Evolutionary conservation across 2,113 vertebrate species (phyloP), one percentile per base, ranked within the genome.

Genomic region (Gobio gobio): DNA sequence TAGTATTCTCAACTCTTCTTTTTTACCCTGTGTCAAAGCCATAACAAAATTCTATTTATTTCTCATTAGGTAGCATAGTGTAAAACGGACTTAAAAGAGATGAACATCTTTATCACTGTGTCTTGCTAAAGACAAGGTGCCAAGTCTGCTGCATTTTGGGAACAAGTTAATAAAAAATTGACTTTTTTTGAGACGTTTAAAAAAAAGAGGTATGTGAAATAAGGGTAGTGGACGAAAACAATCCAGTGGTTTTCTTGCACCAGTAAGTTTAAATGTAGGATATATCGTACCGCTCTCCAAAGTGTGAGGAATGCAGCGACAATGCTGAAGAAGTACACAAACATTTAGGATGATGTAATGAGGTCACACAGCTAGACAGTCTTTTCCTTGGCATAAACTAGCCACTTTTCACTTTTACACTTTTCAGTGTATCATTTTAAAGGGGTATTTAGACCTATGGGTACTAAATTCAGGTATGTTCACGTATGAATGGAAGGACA

Each of bases 21-120:
- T 91, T 88, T 91, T 93, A 94, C 94, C 94, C 94, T 95, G 94
- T 91, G 89, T 92, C 91, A 83, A 91, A 88, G 89, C 92, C 40
- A 72, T 77, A 83, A 58, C 78, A 87, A 91, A 43, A 89, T 82
- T 84, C 80, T 83, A 87, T 90, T 80, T 85, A 10, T 45, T 86
- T 73, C 43, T 75, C 54, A 51, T 24, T 22, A 78, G 73, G 79
- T 76, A 86, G 85, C 72, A 66, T 79, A 85, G 66, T 88, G 64
- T 45, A 82, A 85, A 88, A 85, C 14, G 12, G 26, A 64, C 54
- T 83, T 83, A 7, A 80, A 63, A 83, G 33, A 77, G 73, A 51
- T 81, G 61, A 83, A 70, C 10, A 18, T 79, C 64, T 83, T 63
- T 24, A 83, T 26, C 59, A 82, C 74, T 10, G 49, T 10, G 49